Conservation (phyloP, 2,797 vertebrate genomes). For the Rousettus madagascariensis region DNA sequence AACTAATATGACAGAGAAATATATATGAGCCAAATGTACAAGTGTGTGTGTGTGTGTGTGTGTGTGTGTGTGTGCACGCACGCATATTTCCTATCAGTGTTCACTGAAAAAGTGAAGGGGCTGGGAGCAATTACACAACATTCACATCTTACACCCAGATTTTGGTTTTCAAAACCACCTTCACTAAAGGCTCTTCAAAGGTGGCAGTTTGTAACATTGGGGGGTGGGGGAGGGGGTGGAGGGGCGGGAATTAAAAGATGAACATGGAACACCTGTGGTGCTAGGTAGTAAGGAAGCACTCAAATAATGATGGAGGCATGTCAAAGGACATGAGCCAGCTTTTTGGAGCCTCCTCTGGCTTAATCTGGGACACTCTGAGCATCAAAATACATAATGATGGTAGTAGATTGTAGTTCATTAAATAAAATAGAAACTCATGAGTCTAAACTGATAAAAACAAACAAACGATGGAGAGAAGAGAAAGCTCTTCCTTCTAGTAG, state of each 20-base stretch:
- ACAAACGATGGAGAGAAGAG: neutral
- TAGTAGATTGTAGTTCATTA: neutral
- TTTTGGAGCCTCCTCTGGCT: neutral
- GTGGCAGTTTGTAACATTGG: neutral
- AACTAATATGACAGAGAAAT: neutral
- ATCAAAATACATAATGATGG: neutral
- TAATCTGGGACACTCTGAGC: neutral
- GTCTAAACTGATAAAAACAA: neutral
- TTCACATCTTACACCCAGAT: neutral
- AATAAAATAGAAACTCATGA: neutral
- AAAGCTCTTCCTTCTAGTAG: neutral
- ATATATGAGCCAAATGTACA: neutral
- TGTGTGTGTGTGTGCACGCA: neutral
- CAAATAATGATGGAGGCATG: neutral
- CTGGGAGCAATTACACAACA: neutral
- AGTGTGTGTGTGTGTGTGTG: neutral
- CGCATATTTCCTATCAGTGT: neutral
- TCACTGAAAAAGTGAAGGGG: neutral
- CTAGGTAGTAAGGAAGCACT: neutral
- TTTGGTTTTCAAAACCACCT: neutral
- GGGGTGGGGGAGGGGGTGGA: neutral
- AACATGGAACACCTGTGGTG: neutral
- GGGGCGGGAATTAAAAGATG: neutral
- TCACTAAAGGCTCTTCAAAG: neutral
- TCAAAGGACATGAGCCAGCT: neutral